Evolutionary conservation across 1,140 invertebrate genomes (phyloP), one percentile per base, ranked within the genome.

Genomic region (Cepaea nemoralis): DNA sequence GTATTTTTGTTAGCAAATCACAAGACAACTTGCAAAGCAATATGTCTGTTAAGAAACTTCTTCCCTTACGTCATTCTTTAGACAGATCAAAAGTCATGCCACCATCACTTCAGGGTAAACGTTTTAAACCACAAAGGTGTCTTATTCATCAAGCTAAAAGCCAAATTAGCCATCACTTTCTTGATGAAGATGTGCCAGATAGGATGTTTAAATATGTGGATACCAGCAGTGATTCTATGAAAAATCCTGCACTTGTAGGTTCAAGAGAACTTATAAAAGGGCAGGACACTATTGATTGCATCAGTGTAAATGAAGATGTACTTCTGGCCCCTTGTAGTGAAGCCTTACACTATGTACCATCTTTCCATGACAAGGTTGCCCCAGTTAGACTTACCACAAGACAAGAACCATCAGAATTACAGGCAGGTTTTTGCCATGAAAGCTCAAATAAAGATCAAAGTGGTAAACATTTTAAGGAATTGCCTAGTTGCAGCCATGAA

Each of bases 41-140:
- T 50, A 14, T 14, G 31, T 33, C 33, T 37, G 48, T 5, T 55
- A 1, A 69, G 8, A 70, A 71, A 80, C n/a, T 55, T 22, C 45
- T 66, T 55, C 66, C 45, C 37, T 31, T 71, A 8, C 24, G 77
- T 14, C 77, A 67, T 40, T 67, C 63, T 16, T 40, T 69, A 27
- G 77, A 67, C 77, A 66, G 31, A 24, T 59, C 59, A 19, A 22
- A 69, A 10, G 10, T n/a, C n/a, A n/a, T n/a, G n/a, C n/a, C 55
- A 40, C 19, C 39, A 19, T 31, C 71, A 45, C 22, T 48, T 27
- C 27, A 37, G 0, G 39, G 45, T 37, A 81, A 12, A 35, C 33
- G 48, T 31, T 79, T 31, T 27, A 37, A 22, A 69, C 16, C 8
- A 8, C 67, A 37, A 39, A 35, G 33, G 14, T 37, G 6, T 69